A percentile compares a stretch with the other conserved stretches of the same genome.
phyloP scores from a whole-genome alignment of 2,797 vertebrate genomes.

The Poeciliopsis presidionis region DNA sequence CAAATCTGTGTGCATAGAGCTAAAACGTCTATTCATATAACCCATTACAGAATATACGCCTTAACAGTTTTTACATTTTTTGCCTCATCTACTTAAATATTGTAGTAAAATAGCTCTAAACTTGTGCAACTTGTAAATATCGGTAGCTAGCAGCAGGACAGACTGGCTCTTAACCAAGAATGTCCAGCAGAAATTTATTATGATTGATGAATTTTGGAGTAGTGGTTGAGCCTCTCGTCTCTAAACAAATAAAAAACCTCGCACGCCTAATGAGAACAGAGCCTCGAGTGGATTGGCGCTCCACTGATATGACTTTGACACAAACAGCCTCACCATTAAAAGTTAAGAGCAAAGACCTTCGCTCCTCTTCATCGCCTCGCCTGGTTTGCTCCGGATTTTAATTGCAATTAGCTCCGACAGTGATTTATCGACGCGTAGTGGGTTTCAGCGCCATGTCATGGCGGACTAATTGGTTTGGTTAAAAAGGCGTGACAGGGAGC shows the following conservation, averaged over 20 bases:
- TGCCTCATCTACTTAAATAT: neutral
- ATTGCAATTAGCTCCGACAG: constrained; percentile 78
- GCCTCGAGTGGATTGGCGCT: constrained; percentile 50
- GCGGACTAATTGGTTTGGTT: constrained; percentile 81
- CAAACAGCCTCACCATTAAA: constrained; percentile 61
- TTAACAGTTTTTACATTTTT: neutral
- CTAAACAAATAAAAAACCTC: constrained; percentile 28
- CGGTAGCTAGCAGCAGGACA: neutral
- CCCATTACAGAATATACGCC: neutral
- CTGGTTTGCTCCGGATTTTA: constrained; percentile 75
- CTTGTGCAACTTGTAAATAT: neutral
- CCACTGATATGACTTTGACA: constrained; percentile 62
- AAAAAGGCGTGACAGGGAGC: constrained; percentile 74
- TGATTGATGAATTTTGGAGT: constrained; percentile 37
- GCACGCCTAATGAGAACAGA: constrained; percentile 47
- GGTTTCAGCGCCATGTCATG: constrained; percentile 52
- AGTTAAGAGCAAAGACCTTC: constrained; percentile 71
- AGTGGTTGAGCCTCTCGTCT: constrained; percentile 15
- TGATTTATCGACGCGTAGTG: constrained; percentile 75
- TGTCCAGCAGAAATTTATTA: constrained; percentile 6
- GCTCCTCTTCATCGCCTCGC: constrained; percentile 67
- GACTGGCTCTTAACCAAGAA: neutral
- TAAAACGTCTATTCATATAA: neutral
- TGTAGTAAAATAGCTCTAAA: neutral
- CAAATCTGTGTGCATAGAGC: too few relatives aligned